phyloP scores from a whole-genome alignment of 2,113 vertebrate genomes.

The Capra hircus region DNA sequence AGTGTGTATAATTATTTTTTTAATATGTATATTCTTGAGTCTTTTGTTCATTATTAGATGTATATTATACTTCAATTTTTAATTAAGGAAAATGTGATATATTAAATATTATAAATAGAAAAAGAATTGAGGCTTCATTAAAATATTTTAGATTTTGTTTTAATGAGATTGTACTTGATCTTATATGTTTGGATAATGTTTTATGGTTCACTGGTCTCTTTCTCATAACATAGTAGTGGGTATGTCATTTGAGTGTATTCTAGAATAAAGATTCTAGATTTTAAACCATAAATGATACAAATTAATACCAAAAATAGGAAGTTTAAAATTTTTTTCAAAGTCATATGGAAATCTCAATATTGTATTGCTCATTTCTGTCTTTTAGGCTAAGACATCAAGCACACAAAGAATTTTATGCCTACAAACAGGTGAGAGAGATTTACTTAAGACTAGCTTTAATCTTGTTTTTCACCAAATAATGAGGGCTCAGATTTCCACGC shows the following conservation, averaged over 20 bases:
- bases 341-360: conserved; percentile 26
- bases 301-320: background rate
- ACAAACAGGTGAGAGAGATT: conserved; percentile 92
- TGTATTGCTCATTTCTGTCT: conserved; percentile 50
- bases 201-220: background rate
- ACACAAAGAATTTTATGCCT: conserved; percentile 98
- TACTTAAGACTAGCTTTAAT: background rate
- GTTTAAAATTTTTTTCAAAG: background rate
- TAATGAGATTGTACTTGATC: conserved; percentile 23
- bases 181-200: background rate
- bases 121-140: background rate
- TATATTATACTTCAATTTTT: background rate
- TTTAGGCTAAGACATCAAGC: conserved; percentile 97
- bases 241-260: background rate
- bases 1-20: background rate
- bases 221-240: background rate
- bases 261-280: background rate
- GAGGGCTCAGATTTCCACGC: background rate
- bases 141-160: conserved; percentile 24
- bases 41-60: conserved; percentile 7
- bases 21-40: background rate
- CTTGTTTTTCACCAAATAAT: background rate
- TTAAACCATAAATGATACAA: conserved; percentile 20
- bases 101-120: conserved; percentile 23
- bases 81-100: conserved; percentile 15